Base-by-base conservation (phyloP, 2,888 invertebrate genomes). In the Drosophila testacea region DNA sequence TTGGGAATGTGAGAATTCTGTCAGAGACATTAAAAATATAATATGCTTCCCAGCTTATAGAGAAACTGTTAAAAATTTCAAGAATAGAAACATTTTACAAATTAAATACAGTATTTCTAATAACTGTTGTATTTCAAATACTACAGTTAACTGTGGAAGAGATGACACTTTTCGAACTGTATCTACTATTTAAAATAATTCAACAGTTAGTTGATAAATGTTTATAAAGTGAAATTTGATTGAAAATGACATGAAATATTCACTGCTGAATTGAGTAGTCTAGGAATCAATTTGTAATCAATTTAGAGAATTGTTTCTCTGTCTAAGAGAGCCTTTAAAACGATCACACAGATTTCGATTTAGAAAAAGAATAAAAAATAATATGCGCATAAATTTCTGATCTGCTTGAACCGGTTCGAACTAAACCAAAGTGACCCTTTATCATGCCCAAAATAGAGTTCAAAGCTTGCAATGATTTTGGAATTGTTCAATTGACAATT, bases 401-500 rank as follows among this genome's bases (percentile, higher is more conserved):
- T n/a, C 54, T 39, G 46, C 34, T 48, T 27, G 11, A 11, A 4
- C 42, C 54, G 36, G 50, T 70, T 70, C 6, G 13, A 70, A 34
- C 55, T 41, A 36, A 36, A 34, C 59, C 41, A 46, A 70, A 70
- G 60, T 72, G 51, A 61, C 56, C 57, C 51, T 16, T 30, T 39
- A 38, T n/a, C 11, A 42, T 47, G 41, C 55, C 67, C n/a, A 57
- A 73, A 73, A 73, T 67, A 67, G 50, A 73, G 73, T 78, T 75
- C 78, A 75, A 46, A 73, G 50, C 67, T 36, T 62, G 54, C 50
- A 67, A 73, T 73, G 60, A 73, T 75, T 75, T 68, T 46, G 38
- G 51, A 78, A 57, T 64, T 69, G 75, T 56, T 51, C 76, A 77
- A 75, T 77, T 77, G 62, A 70, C 69, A 22, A 22, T 22, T 22